A percentile compares a stretch with the other conserved stretches of the same genome.
Evolutionary conservation across 1,140 invertebrate species (phyloP).

Genomic region (Bombus turneri): DNA sequence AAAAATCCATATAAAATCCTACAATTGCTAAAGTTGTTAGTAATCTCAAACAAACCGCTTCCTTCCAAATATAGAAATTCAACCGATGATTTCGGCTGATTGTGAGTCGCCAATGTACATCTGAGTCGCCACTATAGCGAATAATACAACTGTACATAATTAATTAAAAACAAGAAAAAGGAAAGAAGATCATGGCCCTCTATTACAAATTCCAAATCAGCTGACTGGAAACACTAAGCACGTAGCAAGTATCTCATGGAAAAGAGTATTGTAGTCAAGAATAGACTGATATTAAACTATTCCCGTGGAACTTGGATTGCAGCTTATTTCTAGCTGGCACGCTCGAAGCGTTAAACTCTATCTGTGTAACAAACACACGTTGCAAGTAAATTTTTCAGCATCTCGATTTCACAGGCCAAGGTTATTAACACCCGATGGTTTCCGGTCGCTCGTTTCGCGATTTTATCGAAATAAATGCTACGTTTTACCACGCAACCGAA

Average conservation of each 20-base stretch:
- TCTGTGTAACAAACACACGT: neutral
- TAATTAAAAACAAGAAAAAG: neutral
- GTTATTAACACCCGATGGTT: constrained; percentile 1
- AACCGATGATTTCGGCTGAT: neutral
- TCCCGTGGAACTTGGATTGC: neutral
- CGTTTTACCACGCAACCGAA: neutral
- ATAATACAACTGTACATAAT: neutral
- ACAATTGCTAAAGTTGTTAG: no score
- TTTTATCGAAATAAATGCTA: constrained; percentile 19
- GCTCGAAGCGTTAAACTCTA: neutral
- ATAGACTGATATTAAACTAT: neutral
- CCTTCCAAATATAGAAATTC: neutral
- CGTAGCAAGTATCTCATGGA: no score
- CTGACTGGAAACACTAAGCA: neutral
- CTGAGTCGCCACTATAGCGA: no score
- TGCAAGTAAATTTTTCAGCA: neutral
- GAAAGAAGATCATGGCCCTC: neutral
- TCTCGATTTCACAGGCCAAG: neutral
- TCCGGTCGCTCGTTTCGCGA: constrained; percentile 1
- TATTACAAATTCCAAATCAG: neutral
- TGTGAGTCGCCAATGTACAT: no score
- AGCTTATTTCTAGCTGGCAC: neutral
- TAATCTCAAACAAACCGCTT: neutral
- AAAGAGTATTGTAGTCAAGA: neutral
- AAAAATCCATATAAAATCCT: no score